A percentile compares a stretch with the other conserved stretches of the same genome.
Evolutionary conservation across 1,140 invertebrate species (phyloP).

Genomic region (Coboldia fuscipes): DNA sequence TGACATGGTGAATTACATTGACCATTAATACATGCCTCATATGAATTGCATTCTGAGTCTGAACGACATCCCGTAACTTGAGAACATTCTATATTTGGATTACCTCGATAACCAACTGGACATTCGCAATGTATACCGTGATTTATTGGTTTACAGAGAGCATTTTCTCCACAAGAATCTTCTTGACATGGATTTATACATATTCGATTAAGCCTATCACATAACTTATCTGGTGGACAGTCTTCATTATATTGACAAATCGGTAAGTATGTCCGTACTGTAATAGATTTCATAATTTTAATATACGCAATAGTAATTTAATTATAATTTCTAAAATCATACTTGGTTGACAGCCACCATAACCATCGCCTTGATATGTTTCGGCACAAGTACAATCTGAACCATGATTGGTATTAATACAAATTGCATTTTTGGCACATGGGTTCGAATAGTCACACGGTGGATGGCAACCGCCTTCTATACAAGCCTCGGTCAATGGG

Average conservation of each 20-base stretch:
- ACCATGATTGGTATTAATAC: slow-evolving; percentile 70
- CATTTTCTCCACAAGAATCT: slow-evolving; percentile 64
- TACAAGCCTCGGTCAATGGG: slow-evolving; percentile 55
- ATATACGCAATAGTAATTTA: not conserved
- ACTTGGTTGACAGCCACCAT: slow-evolving; percentile 54
- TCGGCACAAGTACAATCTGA: slow-evolving; percentile 66
- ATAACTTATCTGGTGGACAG: slow-evolving; percentile 58
- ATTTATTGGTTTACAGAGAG: slow-evolving; percentile 53
- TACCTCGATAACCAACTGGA: slow-evolving; percentile 48
- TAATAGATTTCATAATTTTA: not conserved
- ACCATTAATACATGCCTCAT: slow-evolving; percentile 59
- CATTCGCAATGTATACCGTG: slow-evolving; percentile 62
- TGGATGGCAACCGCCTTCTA: slow-evolving; percentile 54
- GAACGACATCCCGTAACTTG: slow-evolving; percentile 40
- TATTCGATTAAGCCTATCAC: slow-evolving; percentile 56
- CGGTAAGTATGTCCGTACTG: slow-evolving; percentile 34
- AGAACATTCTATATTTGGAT: slow-evolving; percentile 52
- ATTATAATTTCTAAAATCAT: slow-evolving; percentile 12
- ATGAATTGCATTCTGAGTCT: slow-evolving; percentile 41
- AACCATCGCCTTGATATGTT: slow-evolving; percentile 70
- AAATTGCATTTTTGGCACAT: slow-evolving; percentile 63
- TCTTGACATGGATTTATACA: slow-evolving; percentile 68
- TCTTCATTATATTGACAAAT: slow-evolving; percentile 80
- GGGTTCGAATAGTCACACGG: slow-evolving; percentile 63
- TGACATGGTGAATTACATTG: slow-evolving; percentile 48